Base-by-base conservation (phyloP, 2,888 invertebrate genomes). In the Agrochola circellaris region DNA sequence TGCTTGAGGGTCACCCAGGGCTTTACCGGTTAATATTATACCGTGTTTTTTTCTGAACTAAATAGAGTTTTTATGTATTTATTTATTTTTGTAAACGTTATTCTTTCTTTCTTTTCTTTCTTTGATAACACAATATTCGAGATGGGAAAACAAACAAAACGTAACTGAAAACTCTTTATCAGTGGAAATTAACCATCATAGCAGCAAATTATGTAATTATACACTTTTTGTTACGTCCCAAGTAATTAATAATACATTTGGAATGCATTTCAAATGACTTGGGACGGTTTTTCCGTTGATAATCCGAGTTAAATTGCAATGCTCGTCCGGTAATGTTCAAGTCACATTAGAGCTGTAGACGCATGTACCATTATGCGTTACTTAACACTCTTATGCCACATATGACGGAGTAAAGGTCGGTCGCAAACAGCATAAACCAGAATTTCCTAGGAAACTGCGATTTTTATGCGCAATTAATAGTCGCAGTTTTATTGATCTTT, bases 381-480 rank as follows among this genome's bases (percentile, higher is more conserved):
- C 76, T 72, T 82, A 88, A 83, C 66, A 17, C n/a, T 75, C 70
- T 77, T 84, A 86, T 82, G 78, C 73, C 88, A 86, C 77, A 77
- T 26, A 75, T 68, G 67, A 77, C 73, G 76, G 73, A 56, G n/a
- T 79, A 76, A 71, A 88, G 80, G 79, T 82, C 66, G 75, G 30
- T 81, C 70, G 65, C 73, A 61, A 77, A 69, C 54, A 7, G 9
- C 26, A 64, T 30, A 77, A 56, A 68, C 38, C 62, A 58, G 34
- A 42, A 13, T 79, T 58, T 38, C n/a, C 23, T 9, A 8, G 26
- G 11, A 26, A 51, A 42, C 48, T 62, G 61, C 79, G 79, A 83
- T 67, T 81, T 80, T 78, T 62, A 83, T 58, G 56, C 34, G 61
- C 61, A 71, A 15, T 70, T 60, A 30, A 66, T 58, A 62, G 30